Conservation (phyloP, 2,113 vertebrate species). For the Brachyistius frenatus region DNA sequence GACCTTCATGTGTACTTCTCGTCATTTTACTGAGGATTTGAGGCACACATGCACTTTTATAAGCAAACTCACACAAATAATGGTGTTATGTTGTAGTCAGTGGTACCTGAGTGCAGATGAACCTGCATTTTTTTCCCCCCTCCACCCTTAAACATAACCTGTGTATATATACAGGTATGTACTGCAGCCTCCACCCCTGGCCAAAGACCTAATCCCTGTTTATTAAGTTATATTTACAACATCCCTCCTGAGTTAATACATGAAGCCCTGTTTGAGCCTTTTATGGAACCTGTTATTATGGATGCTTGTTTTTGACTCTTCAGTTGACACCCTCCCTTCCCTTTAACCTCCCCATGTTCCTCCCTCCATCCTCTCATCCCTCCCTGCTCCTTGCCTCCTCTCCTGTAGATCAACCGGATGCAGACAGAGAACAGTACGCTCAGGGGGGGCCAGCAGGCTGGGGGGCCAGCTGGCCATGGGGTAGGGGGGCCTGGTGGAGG, state of each 20-base stretch:
- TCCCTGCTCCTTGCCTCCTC: slow-evolving; percentile 56
- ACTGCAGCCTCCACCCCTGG: slow-evolving; percentile 23
- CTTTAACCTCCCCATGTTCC: slow-evolving; percentile 67
- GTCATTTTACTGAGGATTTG: neutral
- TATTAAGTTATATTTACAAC: slow-evolving; percentile 17
- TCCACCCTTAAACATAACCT: slow-evolving; percentile 17
- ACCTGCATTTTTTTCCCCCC: slow-evolving; percentile 2
- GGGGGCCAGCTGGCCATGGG: slow-evolving; percentile 77
- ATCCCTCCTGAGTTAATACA: slow-evolving; percentile 26
- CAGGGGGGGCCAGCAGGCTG: slow-evolving; percentile 86
- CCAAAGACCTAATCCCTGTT: slow-evolving; percentile 15
- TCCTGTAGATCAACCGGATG: slow-evolving; percentile 94
- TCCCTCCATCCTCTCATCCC: slow-evolving; percentile 63
- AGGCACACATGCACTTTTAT: slow-evolving; percentile 19
- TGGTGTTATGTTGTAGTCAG: neutral
- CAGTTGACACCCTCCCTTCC: slow-evolving; percentile 60
- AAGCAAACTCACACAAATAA: neutral
- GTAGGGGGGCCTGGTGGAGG: slow-evolving; percentile 76
- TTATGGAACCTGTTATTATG: slow-evolving; percentile 55
- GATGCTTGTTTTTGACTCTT: slow-evolving; percentile 76
- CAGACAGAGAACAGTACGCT: slow-evolving; percentile 96
- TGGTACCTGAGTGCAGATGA: slow-evolving; percentile 26
- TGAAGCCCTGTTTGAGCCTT: slow-evolving; percentile 38
- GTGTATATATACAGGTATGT: slow-evolving; percentile 29
- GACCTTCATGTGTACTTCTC: slow-evolving; percentile 13